Base-by-base conservation (phyloP, 2,797 vertebrate genomes). In the Pachyuromys duprasi region DNA sequence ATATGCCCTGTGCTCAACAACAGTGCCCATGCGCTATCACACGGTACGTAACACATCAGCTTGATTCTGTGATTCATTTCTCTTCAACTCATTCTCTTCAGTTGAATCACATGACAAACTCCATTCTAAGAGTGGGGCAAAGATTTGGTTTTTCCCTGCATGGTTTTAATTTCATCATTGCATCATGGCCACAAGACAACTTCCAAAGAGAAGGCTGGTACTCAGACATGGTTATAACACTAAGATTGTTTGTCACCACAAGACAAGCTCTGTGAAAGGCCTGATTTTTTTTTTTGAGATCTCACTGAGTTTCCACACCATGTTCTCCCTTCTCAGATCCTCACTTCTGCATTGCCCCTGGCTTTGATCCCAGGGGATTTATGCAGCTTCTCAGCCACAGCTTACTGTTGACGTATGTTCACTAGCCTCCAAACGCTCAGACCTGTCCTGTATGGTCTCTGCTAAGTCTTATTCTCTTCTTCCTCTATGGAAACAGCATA, bases 221-320 rank as follows among this genome's bases (percentile, higher is more conserved):
- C 18, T 86, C n/a, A 36, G 60, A 33, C 24, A 36, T 12, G 22
- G 28, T 79, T 45, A 42, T 39, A 92, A 55, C 5, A 57, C 45
- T 67, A 49, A 36, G 45, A 63, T 82, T 15, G 36, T 36, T 79
- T 39, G n/a, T 49, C 69, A 67, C 39, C n/a, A n/a, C 62, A 72
- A 95, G 89, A 90, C 24, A 45, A 93, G 55, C 76, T 87, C 70
- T 82, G 72, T 72, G 70, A 74, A 94, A 81, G 26, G 78, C n/a
- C 79, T 81, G 26, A n/a, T n/a, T n/a, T n/a, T 8, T 3, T 69
- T 36, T 91, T 20, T 2, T 0, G 0, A 62, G 55, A 88, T 33
- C 42, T 11, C 8, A 45, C 39, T 63, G n/a, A 90, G 12, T 86
- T 33, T 14, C 20, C 62, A 12, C 39, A 36, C 67, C 8, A 7